phyloP scores from a whole-genome alignment of 2,888 invertebrate genomes.

The Papilio gigon region DNA sequence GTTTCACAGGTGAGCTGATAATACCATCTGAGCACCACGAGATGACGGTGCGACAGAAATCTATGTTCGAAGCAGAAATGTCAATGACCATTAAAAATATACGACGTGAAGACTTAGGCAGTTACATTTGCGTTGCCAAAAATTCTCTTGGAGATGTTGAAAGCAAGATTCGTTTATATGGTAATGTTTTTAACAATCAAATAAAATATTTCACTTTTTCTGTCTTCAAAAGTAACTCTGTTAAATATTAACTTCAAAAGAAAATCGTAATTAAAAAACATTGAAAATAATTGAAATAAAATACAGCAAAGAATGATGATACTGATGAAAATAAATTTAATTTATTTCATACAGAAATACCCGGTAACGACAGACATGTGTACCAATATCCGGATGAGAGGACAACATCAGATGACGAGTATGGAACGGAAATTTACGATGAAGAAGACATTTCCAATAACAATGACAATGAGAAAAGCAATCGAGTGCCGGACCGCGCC shows the following conservation, averaged over 20 bases:
- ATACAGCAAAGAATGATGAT: too few relatives aligned
- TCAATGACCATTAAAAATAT: slow-evolving; percentile 90
- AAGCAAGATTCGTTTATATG: slow-evolving; percentile 93
- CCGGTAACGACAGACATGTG: slow-evolving; percentile 75
- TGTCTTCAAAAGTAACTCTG: background rate
- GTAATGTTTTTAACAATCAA: slow-evolving; percentile 74
- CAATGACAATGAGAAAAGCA: slow-evolving; percentile 66
- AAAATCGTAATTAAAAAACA: background rate
- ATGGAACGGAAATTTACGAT: slow-evolving; percentile 71
- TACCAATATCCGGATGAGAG: slow-evolving; percentile 74
- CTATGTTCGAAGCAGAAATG: slow-evolving; percentile 93
- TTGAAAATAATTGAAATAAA: background rate
- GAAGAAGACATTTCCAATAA: slow-evolving; percentile 59
- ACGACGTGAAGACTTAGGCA: slow-evolving; percentile 89
- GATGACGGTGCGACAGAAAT: slow-evolving; percentile 87
- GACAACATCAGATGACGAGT: slow-evolving; percentile 71
- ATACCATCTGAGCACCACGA: slow-evolving; percentile 92
- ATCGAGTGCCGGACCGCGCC: slow-evolving; percentile 76
- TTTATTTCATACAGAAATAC: slow-evolving; percentile 66
- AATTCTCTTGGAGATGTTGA: slow-evolving; percentile 94
- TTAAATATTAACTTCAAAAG: background rate
- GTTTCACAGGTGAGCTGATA: slow-evolving; percentile 88
- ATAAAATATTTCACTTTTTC: background rate
- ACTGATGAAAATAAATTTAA: background rate
- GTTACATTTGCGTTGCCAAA: slow-evolving; percentile 93